Conservation (phyloP, 30 jellyfish, hydroid and myxozoan genomes). For the Pseudorhiza aurosa region DNA sequence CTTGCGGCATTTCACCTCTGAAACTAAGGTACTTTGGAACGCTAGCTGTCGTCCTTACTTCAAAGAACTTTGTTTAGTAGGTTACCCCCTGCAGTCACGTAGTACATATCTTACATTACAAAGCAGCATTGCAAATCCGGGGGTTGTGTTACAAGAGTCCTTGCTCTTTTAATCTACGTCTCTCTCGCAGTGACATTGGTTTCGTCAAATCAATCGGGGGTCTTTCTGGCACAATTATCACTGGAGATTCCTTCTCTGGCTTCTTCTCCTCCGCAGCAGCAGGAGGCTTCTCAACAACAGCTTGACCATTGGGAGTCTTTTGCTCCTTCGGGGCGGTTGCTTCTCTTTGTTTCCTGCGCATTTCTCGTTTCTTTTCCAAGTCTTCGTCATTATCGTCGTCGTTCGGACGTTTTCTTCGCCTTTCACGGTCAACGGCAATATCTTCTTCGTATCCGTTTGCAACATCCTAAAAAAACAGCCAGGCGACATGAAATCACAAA, state of each 20-base stretch:
- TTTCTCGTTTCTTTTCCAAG: slow-evolving; percentile 38
- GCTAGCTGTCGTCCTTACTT: no score
- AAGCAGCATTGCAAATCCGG: slow-evolving; percentile 3
- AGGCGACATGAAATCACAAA: not conserved
- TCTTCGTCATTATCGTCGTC: slow-evolving; percentile 62
- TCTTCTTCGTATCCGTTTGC: slow-evolving; percentile 46
- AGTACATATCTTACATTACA: not conserved
- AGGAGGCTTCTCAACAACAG: slow-evolving; percentile 22
- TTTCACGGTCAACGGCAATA: slow-evolving; percentile 31
- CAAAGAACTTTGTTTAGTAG: no score
- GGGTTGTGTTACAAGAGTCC: slow-evolving; percentile 53
- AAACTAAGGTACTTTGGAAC: no score
- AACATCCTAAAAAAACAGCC: not conserved
- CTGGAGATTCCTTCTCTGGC: slow-evolving; percentile 41
- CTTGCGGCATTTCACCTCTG: no score
- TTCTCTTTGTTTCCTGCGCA: slow-evolving; percentile 50
- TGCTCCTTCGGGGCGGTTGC: slow-evolving; percentile 8
- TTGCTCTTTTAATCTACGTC: slow-evolving; percentile 68
- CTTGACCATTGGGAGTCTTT: not conserved
- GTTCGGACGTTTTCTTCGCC: slow-evolving; percentile 45
- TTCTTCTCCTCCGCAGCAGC: slow-evolving; percentile 59
- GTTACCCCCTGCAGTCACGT: not conserved
- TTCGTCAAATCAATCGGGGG: slow-evolving; percentile 50
- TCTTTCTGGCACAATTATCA: slow-evolving; percentile 38
- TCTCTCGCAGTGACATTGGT: slow-evolving; percentile 69